A percentile compares a stretch with the other conserved stretches of the same genome.
Evolutionary conservation across 2,797 vertebrate genomes (phyloP).

Genomic region (Rhyacichthys aspro): DNA sequence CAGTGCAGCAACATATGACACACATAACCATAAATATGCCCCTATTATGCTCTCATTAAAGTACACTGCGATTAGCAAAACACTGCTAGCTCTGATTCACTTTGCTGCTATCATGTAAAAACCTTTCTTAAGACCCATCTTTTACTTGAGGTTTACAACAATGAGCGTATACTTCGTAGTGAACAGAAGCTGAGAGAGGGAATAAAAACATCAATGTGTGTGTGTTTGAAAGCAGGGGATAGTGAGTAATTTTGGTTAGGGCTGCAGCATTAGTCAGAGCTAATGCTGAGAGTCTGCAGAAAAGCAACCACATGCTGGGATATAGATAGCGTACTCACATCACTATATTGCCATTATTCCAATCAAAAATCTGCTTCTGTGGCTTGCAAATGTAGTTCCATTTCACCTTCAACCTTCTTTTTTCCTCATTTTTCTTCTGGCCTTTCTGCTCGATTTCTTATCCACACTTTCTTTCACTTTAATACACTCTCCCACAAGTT

Average conservation of each 20-base stretch:
- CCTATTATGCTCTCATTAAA: conserved; percentile 35
- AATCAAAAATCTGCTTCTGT: background rate
- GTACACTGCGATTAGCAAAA: conserved; percentile 23
- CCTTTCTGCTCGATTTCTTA: background rate
- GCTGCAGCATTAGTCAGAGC: conserved; percentile 18
- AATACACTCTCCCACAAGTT: background rate
- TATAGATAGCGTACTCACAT: conserved; percentile 1
- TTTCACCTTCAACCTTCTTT: background rate
- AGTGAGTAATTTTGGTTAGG: conserved; percentile 7
- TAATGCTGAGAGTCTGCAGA: conserved; percentile 16
- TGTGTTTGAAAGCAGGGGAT: conserved; percentile 9
- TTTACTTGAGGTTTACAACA: conserved; percentile 7
- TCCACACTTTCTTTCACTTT: background rate
- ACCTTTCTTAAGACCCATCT: background rate
- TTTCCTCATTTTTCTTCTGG: too few species aligned
- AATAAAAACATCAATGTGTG: conserved; percentile 2
- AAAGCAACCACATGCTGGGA: conserved; percentile 5
- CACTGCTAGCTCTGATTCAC: conserved; percentile 2
- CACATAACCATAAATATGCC: background rate
- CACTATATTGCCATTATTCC: background rate
- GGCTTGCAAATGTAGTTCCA: background rate
- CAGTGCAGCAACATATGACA: background rate
- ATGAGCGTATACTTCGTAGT: conserved; percentile 4
- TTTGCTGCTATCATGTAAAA: background rate
- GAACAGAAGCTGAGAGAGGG: conserved; percentile 31